phyloP scores from a whole-genome alignment of 2,888 invertebrate species.

The Ecdyonurus torrentis region DNA sequence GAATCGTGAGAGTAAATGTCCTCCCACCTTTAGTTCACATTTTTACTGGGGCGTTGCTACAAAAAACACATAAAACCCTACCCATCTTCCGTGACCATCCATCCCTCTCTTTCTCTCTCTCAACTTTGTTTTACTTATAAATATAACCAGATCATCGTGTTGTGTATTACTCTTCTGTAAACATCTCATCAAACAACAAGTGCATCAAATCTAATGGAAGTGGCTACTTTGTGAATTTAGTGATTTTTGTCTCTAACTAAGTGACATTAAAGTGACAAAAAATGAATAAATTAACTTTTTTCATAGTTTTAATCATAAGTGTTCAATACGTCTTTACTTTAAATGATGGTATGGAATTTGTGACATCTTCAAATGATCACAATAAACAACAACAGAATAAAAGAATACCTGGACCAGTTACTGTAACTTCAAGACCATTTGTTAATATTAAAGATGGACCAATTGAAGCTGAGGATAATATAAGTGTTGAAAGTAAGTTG shows the following conservation, averaged over 20 bases:
- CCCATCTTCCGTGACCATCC: not conserved
- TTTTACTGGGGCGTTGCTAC: not conserved
- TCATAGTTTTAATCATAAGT: too few relatives aligned
- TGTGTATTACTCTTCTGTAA: too few relatives aligned
- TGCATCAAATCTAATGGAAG: too few relatives aligned
- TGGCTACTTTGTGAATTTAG: too few relatives aligned
- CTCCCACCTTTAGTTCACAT: too few relatives aligned
- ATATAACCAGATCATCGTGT: too few relatives aligned
- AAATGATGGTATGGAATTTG: too few relatives aligned
- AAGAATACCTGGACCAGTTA: not conserved
- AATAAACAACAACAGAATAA: not conserved
- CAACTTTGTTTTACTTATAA: not conserved
- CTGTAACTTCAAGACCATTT: not conserved
- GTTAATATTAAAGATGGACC: not conserved
- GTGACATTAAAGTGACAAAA: too few relatives aligned
- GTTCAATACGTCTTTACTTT: too few relatives aligned
- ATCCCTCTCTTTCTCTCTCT: not conserved
- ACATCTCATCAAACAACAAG: too few relatives aligned
- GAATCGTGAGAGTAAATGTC: not conserved
- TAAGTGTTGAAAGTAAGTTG: not conserved
- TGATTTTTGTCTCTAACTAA: too few relatives aligned
- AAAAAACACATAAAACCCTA: not conserved
- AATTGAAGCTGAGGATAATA: not conserved
- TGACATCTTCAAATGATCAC: not conserved
- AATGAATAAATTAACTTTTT: too few relatives aligned